A percentile compares a stretch with the other conserved stretches of the same genome.
Conservation (phyloP, 2,888 invertebrate species). For the Nomada goodeniana region DNA sequence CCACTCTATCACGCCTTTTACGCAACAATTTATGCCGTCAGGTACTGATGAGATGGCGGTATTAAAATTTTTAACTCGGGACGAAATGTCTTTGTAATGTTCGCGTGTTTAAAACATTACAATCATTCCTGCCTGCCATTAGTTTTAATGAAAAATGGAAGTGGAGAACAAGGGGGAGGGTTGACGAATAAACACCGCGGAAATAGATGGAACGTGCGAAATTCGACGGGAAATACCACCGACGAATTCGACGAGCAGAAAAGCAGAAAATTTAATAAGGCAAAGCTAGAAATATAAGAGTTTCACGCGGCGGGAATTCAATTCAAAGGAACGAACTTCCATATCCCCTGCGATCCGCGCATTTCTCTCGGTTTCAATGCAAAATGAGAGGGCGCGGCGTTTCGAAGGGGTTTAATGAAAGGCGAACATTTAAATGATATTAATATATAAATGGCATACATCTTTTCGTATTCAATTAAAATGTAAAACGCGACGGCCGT, state of each 20-base stretch:
- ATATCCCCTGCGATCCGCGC: slow-evolving; percentile 17
- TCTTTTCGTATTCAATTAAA: not conserved
- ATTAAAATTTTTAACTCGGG: no score
- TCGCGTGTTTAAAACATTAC: no score
- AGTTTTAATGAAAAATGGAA: not conserved
- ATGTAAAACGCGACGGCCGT: no score
- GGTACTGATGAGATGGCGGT: no score
- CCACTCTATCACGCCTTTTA: no score
- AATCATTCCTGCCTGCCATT: no score
- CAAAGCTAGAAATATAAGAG: slow-evolving; percentile 20
- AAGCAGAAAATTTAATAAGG: slow-evolving; percentile 32
- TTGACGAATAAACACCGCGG: no score
- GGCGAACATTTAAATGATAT: not conserved
- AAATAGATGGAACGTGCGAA: not conserved
- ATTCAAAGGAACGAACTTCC: slow-evolving; percentile 5
- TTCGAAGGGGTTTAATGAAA: not conserved
- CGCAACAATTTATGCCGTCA: no score
- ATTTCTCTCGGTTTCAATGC: slow-evolving; percentile 14
- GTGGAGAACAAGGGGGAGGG: not conserved
- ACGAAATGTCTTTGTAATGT: no score
- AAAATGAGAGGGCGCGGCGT: not conserved
- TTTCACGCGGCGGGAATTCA: slow-evolving; percentile 20
- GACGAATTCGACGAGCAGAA: slow-evolving; percentile 2
- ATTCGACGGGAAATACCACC: not conserved
- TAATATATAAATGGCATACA: not conserved